Evolutionary conservation across 2,797 vertebrate genomes (phyloP), one percentile per base, ranked within the genome.

Genomic region (Pseudocheirus occidentalis): DNA sequence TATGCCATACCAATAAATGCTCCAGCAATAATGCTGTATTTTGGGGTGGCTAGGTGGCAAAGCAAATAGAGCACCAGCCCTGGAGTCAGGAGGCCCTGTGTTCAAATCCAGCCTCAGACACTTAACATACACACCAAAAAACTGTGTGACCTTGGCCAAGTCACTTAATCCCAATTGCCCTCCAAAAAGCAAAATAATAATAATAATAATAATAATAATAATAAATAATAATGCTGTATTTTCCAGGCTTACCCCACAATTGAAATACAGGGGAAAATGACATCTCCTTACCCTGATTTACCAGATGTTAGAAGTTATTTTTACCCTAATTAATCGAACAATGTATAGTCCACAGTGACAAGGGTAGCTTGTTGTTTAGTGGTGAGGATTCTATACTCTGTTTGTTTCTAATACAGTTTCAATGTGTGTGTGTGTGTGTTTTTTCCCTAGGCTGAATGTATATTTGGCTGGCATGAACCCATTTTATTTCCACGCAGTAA

Each of bases 401-500:
- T 18, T 95, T 95, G 18, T 31, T 53, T 66, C 90, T 96, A 55
- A 62, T 81, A 54, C 0, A 2, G 2, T 55, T 97, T 94, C 92
- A 92, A 28, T 62, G n/a, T 90, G 91, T 97, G 97, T 98, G 91
- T 95, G 34, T 73, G 16, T 73, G 18, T 73, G 34, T 73, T n/a
- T 96, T 96, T 95, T 91, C 3, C 14, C 55, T 97, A 99, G 99
- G 98, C 98, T 99, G 90, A 99, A 99, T 98, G 98, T 99, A 93
- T 97, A 99, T 96, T 97, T 99, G 97, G 99, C 99, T 53, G 99
- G 99, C 40, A 99, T 99, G 99, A 98, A 99, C 28, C 99, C 99
- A 0, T 98, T 99, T 95, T 99, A 99, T 96, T 99, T 99, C 98
- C 99, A 99, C 0, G 94, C 99, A 0, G 98, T 99, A 95, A 99